Evolutionary conservation across 2,888 invertebrate genomes (phyloP), one percentile per base, ranked within the genome.

Genomic region (Amblyjoppa fuscipennis): DNA sequence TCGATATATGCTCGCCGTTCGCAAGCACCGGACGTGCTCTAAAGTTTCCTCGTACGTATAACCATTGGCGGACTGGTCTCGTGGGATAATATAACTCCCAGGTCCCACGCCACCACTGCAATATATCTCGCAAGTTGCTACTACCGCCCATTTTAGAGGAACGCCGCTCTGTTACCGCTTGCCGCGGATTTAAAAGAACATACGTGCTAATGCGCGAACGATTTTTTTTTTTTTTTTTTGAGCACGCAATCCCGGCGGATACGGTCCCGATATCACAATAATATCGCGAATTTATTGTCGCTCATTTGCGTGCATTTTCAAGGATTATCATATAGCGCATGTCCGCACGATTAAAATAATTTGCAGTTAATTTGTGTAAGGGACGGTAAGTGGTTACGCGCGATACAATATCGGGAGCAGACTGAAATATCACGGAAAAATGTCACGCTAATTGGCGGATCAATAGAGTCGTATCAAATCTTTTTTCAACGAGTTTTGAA

Each of bases 51-150:
- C 79, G 71, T 71, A 49, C 59, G 74, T 66, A 64, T 75, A 70
- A 16, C 25, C 20, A 16, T 61, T 78, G 45, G 75, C 64, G 75
- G 77, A 69, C 78, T 75, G 71, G 71, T 75, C 81, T 71, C 85
- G 85, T 85, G 81, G 66, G 82, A 85, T 80, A 76, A 85, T 73
- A 77, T 61, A 71, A 83, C 76, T 82, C 80, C 45, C 76, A 49
- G 71, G 75, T 79, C 81, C 81, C 78, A 82, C 85, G 78, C 78
- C 70, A 75, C 25, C 81, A 82, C 78, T 79, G 64, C 53, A 66
- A 31, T 64, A 20, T 64, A 66, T 51, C 64, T 66, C 51, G 34
- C 66, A 76, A 76, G 76, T 25, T 76, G 66, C 66, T 66, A 66
- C 66, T 51, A 51, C 49, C 45, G 16, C 45, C 25, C 45, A 75